Percentiles rank a stretch among this genome's conserved stretches.
These are phyloP conservation scores for Zoanthus sociatus DNA, from an alignment of 92 coral and sea anemone genomes.

Conservation along the genomic window DNA sequence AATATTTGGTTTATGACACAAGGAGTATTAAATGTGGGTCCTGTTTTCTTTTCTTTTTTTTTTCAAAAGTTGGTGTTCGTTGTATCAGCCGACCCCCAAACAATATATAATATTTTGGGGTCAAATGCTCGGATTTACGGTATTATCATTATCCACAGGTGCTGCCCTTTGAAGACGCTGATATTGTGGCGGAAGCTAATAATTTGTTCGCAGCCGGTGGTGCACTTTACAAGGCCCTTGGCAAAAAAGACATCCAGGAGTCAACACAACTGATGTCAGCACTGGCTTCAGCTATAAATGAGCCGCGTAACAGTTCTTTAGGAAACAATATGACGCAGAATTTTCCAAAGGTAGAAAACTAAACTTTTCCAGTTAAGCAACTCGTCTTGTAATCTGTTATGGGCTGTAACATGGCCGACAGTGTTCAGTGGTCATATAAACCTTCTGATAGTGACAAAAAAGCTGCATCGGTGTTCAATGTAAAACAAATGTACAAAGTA, in stretches of 20 bases:
- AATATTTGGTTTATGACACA: too few species aligned
- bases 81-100: too few species aligned
- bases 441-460: too few species aligned
- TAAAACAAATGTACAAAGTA: too few species aligned
- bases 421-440: too few species aligned
- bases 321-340: neutral
- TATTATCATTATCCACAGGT: neutral
- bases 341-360: neutral
- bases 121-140: neutral
- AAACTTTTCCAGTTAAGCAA: neutral
- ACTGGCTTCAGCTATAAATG: slow-evolving; percentile 19
- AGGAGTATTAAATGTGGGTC: too few species aligned
- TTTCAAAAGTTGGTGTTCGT: neutral
- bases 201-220: slow-evolving; percentile 12
- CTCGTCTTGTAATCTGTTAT: neutral
- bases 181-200: neutral
- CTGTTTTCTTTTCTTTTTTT: too few species aligned
- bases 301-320: neutral
- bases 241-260: slow-evolving; percentile 18
- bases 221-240: slow-evolving; percentile 27
- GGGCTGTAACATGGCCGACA: too few species aligned
- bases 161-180: neutral
- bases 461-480: too few species aligned
- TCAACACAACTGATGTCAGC: slow-evolving; percentile 33
- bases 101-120: too few species aligned